Base-by-base conservation (phyloP, 1,140 invertebrate species). In the Lepidostoma basale region DNA sequence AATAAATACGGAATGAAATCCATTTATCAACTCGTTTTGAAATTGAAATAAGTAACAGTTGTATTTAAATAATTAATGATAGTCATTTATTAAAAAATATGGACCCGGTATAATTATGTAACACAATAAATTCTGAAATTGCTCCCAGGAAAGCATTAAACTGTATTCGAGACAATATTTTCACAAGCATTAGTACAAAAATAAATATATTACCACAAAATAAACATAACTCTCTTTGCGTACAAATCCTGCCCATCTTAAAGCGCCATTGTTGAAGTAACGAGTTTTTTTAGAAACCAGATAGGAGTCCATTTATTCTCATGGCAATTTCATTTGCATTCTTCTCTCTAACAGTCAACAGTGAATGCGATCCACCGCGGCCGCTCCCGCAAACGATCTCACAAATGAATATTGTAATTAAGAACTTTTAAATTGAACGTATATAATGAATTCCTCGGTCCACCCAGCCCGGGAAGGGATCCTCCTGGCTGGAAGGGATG, bases 371-470 rank as follows among this genome's bases (percentile, higher is more conserved):
- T 54, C 25, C n/a, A 23, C 5, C 33, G 9, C 33, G 33, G 5
- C 33, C 33, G 54, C 26, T 30, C 23, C 54, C 54, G 33, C 54
- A 58, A 60, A 60, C 33, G 58, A 40, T 16, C 25, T 40, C 58
- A 40, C 58, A 60, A 60, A 60, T 60, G 58, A 60, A 60, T 40
- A 60, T 60, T 42, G 58, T 60, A 60, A 60, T 60, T 60, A 60
- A 60, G 58, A 60, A 60, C 4, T 60, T 60, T 60, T 60, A 60
- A 60, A 60, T 60, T 60, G 58, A 60, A 60, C 42, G 33, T 40
- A 60, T 28, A 16, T 40, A 60, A n/a, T 28, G 14, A 9, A 49
- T n/a, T n/a, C n/a, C n/a, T n/a, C n/a, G n/a, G n/a, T n/a, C n/a
- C n/a, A n/a, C n/a, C n/a, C n/a, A n/a, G n/a, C 39, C 39, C 0